Evolutionary conservation across 2,888 invertebrate genomes (phyloP), one percentile per base, ranked within the genome.

Genomic region (Synergus japonicus): DNA sequence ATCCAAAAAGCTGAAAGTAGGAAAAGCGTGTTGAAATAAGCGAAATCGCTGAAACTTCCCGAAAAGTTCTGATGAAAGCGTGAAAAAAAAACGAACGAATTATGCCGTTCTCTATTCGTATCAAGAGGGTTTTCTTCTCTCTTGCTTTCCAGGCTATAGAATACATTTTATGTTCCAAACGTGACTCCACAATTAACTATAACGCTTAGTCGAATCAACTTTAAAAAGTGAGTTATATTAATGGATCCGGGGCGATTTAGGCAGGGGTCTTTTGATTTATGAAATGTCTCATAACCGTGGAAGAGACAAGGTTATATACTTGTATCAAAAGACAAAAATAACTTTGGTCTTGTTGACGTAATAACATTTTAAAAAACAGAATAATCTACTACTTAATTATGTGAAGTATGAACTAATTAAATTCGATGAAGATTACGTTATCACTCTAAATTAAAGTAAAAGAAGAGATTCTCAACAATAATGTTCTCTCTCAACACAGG

Each of bases 171-270:
- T 69, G 46, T 46, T 8, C 69, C 46, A 80, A 83, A 87, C 86
- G 87, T 86, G 86, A 87, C 85, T 82, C 82, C 81, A 86, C 87
- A 86, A 87, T 87, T 84, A 87, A 84, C 77, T 80, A 82, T 76
- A 73, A 73, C 76, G 77, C 82, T 78, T 77, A 83, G 83, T 81
- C 77, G 83, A 84, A 81, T 83, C 80, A 83, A 83, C 82, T 85
- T 82, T 77, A 77, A 78, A 85, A 86, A 85, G 79, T 86, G 83
- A 84, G 81, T 83, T 85, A 82, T 82, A 73, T 85, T 82, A 83
- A 86, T 83, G 81, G 9, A 69, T 69, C 46, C 15, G 46, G 46
- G 29, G 46, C 29, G 22, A 69, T 69, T 69, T 69, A 49, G 46
- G 22, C 22, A 46, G 46, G 69, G 69, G 82, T 78, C 78, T 77